Evolutionary conservation across 2,113 vertebrate species (phyloP).

Genomic region (Prochilodus magdalenae): DNA sequence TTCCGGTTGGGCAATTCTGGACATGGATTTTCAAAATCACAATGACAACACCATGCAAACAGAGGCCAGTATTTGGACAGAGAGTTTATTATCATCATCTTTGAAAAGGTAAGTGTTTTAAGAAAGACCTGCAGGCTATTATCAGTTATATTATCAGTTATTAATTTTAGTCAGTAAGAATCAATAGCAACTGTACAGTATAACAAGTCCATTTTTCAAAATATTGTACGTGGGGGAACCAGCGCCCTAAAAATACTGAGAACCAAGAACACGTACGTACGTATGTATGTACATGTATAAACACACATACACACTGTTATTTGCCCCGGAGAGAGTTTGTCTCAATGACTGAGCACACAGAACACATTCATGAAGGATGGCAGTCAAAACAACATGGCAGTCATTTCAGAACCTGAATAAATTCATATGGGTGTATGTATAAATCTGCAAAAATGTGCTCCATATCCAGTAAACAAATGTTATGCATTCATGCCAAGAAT

Average conservation of each 20-base stretch:
- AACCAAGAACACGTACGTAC: background rate
- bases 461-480: conserved; percentile 34
- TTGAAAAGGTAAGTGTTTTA: background rate
- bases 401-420: conserved; percentile 30
- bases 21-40: no score
- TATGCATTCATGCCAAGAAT: conserved; percentile 23
- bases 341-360: conserved; percentile 20
- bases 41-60: background rate
- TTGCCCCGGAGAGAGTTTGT: background rate
- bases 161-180: background rate
- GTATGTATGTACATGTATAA: background rate
- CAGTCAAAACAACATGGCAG: conserved; percentile 23
- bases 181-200: background rate
- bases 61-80: background rate
- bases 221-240: background rate
- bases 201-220: background rate
- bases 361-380: background rate
- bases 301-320: background rate
- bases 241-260: conserved; percentile 12
- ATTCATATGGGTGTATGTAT: conserved; percentile 22
- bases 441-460: conserved; percentile 10
- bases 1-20: background rate
- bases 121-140: background rate
- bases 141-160: background rate
- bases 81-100: background rate